Conservation (phyloP, 2,113 vertebrate genomes). For the Rhea americana region DNA sequence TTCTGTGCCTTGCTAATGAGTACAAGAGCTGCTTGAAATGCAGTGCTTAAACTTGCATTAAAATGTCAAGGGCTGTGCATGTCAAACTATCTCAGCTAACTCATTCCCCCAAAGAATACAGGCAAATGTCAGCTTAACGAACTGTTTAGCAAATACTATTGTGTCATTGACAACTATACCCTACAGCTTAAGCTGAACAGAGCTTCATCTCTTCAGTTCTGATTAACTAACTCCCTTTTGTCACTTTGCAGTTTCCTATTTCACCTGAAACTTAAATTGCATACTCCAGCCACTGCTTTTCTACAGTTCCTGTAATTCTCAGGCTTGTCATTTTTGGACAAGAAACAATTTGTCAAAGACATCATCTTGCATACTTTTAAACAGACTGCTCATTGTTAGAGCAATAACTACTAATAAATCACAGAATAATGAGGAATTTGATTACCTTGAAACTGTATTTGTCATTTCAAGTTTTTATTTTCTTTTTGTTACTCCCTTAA, state of each 20-base stretch:
- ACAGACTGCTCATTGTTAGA: conserved; percentile 58
- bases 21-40: conserved; percentile 68
- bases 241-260: conserved; percentile 39
- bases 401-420: conserved; percentile 55
- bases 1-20: conserved; percentile 54
- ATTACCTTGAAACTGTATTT: conserved; percentile 32
- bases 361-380: conserved; percentile 56
- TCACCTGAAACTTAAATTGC: conserved; percentile 55
- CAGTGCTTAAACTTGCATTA: conserved; percentile 67
- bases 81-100: conserved; percentile 68
- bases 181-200: conserved; percentile 57
- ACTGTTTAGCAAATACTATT: conserved; percentile 72
- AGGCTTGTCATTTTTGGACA: conserved; percentile 51
- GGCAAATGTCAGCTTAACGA: conserved; percentile 72
- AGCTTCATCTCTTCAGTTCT: conserved; percentile 31
- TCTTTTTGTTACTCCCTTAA: background rate
- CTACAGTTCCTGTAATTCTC: conserved; percentile 27
- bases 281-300: conserved; percentile 44
- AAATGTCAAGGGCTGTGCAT: conserved; percentile 74
- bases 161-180: conserved; percentile 59
- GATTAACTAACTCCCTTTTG: conserved; percentile 47
- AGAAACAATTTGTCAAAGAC: conserved; percentile 60
- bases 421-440: conserved; percentile 51
- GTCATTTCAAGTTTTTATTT: conserved; percentile 21
- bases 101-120: conserved; percentile 67